A percentile compares a stretch with the other conserved stretches of the same genome.
Evolutionary conservation across 2,113 vertebrate genomes (phyloP).

Genomic region (Phodopus roborovskii): DNA sequence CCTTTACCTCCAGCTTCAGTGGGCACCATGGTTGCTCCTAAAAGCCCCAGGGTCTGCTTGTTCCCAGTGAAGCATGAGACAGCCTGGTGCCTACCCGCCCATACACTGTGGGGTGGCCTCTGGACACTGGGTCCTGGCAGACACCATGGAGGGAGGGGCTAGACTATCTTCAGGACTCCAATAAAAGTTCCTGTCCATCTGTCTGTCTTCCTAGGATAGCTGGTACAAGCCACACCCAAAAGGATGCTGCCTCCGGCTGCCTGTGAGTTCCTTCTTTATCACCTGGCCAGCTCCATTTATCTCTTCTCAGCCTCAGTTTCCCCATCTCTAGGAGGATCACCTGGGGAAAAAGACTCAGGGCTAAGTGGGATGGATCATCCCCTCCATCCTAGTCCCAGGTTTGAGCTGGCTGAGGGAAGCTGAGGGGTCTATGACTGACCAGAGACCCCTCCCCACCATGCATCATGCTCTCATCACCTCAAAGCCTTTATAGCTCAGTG

Average conservation of each 20-base stretch:
- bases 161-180: neutral
- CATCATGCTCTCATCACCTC: neutral
- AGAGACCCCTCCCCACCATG: no score
- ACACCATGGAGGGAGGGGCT: constrained; percentile 9
- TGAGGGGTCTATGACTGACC: neutral
- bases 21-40: neutral
- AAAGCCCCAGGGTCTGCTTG: neutral
- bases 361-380: neutral
- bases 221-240: constrained; percentile 38
- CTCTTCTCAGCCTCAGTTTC: neutral
- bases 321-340: neutral
- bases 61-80: constrained; percentile 43
- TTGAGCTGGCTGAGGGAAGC: neutral
- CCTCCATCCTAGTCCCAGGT: neutral
- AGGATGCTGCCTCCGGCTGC: neutral
- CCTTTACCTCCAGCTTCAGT: neutral
- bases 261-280: neutral
- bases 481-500: neutral
- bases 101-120: neutral
- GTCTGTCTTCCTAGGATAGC: constrained; percentile 44
- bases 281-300: neutral
- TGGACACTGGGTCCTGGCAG: constrained; percentile 33
- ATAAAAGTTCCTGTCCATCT: neutral
- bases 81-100: neutral
- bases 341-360: neutral